A percentile compares a stretch with the other conserved stretches of the same genome.
phyloP scores from a whole-genome alignment of 2,797 vertebrate genomes.

The Amblyopsis hoosieri region DNA sequence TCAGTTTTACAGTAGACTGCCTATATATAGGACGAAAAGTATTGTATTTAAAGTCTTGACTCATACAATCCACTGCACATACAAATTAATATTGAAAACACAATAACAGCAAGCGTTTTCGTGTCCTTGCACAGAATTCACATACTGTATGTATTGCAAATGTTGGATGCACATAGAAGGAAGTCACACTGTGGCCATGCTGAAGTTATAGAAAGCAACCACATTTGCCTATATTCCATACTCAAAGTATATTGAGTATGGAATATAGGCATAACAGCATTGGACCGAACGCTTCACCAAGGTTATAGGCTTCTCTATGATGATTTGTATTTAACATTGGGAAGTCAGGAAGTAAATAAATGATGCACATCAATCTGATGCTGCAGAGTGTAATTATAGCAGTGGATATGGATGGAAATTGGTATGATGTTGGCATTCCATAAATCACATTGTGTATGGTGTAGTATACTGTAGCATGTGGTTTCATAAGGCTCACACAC shows the following conservation, averaged over 20 bases:
- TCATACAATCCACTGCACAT: background rate
- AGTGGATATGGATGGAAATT: slow-evolving; percentile 52
- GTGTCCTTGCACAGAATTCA: slow-evolving; percentile 9
- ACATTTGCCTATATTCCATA: slow-evolving; percentile 53
- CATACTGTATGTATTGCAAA: slow-evolving; percentile 5
- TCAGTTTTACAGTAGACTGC: too few relatives aligned
- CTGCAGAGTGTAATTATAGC: slow-evolving; percentile 68
- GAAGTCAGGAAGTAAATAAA: slow-evolving; percentile 67
- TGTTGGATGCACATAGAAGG: slow-evolving; percentile 15
- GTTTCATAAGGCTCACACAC: slow-evolving; percentile 46
- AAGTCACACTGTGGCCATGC: slow-evolving; percentile 9
- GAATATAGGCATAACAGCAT: slow-evolving; percentile 57
- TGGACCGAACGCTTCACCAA: slow-evolving; percentile 50
- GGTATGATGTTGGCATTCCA: slow-evolving; percentile 46
- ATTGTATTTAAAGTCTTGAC: background rate
- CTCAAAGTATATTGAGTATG: too few relatives aligned
- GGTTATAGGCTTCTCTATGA: slow-evolving; percentile 58
- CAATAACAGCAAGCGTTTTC: slow-evolving; percentile 9
- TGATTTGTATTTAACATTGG: slow-evolving; percentile 67
- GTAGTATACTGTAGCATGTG: slow-evolving; percentile 40
- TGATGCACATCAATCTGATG: slow-evolving; percentile 67
- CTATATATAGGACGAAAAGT: too few relatives aligned
- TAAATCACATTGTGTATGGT: slow-evolving; percentile 66
- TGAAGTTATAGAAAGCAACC: slow-evolving; percentile 19
- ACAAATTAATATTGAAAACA: slow-evolving; percentile 9